Evolutionary conservation across 2,113 vertebrate species (phyloP), one percentile per base, ranked within the genome.

Genomic region (Dendropsophus ebraccatus): DNA sequence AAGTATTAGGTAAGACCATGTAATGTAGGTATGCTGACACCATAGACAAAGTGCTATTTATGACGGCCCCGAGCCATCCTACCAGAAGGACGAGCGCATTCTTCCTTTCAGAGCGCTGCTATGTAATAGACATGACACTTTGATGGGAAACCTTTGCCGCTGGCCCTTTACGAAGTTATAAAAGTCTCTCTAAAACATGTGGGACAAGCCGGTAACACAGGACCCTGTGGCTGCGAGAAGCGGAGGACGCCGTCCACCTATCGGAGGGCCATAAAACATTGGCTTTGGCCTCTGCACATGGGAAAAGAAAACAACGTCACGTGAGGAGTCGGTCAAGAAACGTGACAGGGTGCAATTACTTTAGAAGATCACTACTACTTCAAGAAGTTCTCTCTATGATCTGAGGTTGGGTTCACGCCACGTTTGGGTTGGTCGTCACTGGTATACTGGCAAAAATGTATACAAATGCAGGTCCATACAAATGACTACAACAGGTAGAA

Each of bases 11-110:
- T 32, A 75, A 28, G 52, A 35, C 82, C 16, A 6, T 30, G 35
- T 56, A 58, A 74, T 17, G 54, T 9, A 74, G 81, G 62, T 82
- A 69, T 50, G 80, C 60, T 30, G 82, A 73, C 81, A 70, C 0
- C 37, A 30, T 23, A 25, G 13, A 74, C 47, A 69, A 32, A 30
- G 13, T 28, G 82, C 69, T 45, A 47, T 84, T 74, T 84, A 74
- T 84, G 82, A 84, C 52, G 0, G 82, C 82, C 82, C 35, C 5
- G 10, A 74, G 82, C 70, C 1, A 30, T 14, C n/a, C 52, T 25
- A 74, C 67, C 45, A 41, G 80, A 74, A 73, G 21, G 32, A 47
- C 28, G 10, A 56, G 32, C 12, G 14, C 67, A 72, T 83, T 83
- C 81, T 35, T 82, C 52, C 50, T 54, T n/a, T 58, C 32, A 28